phyloP scores from a whole-genome alignment of 2,797 vertebrate genomes.

The Phoeniculus purpureus region DNA sequence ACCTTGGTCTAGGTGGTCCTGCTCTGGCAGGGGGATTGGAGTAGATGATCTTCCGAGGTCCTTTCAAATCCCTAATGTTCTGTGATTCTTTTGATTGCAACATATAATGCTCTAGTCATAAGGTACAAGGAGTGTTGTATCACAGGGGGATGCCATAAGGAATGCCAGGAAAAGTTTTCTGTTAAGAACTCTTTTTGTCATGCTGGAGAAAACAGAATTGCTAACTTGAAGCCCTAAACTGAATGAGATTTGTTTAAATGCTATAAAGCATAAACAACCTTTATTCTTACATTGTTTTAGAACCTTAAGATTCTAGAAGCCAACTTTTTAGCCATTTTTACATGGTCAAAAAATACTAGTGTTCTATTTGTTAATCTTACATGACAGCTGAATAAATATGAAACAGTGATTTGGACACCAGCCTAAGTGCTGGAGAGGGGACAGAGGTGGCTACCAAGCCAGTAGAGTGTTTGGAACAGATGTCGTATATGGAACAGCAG shows the following conservation, averaged over 20 bases:
- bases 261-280: neutral
- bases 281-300: neutral
- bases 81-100: neutral
- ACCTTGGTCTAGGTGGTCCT: too few species aligned
- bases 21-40: too few species aligned
- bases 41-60: too few species aligned
- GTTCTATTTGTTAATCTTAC: neutral
- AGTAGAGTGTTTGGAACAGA: too few species aligned
- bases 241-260: neutral
- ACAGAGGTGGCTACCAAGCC: too few species aligned
- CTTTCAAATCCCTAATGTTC: too few species aligned
- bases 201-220: neutral
- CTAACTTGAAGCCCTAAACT: neutral
- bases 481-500: too few species aligned
- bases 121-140: neutral
- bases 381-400: neutral
- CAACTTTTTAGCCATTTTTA: neutral
- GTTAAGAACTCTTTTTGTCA: neutral
- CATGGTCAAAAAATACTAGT: neutral
- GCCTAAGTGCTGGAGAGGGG: neutral
- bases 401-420: neutral
- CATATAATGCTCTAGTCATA: neutral
- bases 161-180: neutral
- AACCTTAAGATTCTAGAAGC: neutral
- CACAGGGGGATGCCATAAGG: neutral